Base-by-base conservation (phyloP, 2,888 invertebrate species). In the Stenurella melanura region DNA sequence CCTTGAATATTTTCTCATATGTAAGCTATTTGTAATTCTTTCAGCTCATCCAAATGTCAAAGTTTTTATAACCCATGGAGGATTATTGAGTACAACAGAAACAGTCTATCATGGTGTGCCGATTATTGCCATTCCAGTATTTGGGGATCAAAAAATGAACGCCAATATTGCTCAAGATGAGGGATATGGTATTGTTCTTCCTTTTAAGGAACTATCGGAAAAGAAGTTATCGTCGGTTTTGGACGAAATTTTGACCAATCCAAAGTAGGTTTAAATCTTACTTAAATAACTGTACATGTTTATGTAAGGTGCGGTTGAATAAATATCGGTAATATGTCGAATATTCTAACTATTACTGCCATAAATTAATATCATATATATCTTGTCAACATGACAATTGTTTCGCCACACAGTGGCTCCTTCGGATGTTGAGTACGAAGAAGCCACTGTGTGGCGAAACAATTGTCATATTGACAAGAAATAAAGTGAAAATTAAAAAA, bases 261-360 rank as follows among this genome's bases (percentile, higher is more conserved):
- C 68, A 68, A 82, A 79, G 71, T 74, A 68, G 54, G 73, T 73
- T 42, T 12, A 12, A 42, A 9, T 34, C 7, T 34, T 34, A 34
- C 7, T 34, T 34, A 34, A 9, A 9, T 9, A 26, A 26, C 2
- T 26, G 6, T 26, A 34, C 9, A 34, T 34, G 21, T 34, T 34
- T 34, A 6, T 34, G 30, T 34, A 34, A 0, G 3, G 7, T 34
- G 7, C 7, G 30, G 3, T 34, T 34, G 0, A 34, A 34, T 34
- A 7, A 34, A 34, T 34, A 34, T 34, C 30, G 6, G 30, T 34
- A 34, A 34, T 34, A 34, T 7, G n/a, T n/a, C n/a, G n/a, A n/a
- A n/a, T n/a, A n/a, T n/a, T n/a, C n/a, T n/a, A n/a, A n/a, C n/a
- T n/a, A n/a, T n/a, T n/a, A n/a, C n/a, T n/a, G n/a, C n/a, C n/a